A percentile compares a stretch with the other conserved stretches of the same genome.
Evolutionary conservation across 2,113 vertebrate species (phyloP).

Genomic region (Gavia stellata): DNA sequence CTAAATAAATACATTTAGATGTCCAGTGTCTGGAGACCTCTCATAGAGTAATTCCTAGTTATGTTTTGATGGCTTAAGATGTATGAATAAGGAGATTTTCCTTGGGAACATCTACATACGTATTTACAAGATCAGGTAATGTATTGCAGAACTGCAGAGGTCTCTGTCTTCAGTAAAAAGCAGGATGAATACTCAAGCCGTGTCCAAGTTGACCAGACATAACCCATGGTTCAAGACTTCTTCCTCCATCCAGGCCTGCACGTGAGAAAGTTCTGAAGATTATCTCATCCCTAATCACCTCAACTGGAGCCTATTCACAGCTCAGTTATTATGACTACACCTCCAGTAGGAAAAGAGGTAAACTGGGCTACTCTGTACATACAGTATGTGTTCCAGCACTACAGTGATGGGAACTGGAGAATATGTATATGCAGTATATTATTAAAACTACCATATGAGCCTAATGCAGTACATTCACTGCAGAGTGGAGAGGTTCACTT

Average conservation of each 20-base stretch:
- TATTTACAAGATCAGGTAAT: neutral
- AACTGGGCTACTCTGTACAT: neutral
- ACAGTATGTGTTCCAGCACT: neutral
- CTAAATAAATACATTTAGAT: neutral
- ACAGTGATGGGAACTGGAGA: neutral
- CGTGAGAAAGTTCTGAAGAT: neutral
- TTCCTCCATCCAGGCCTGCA: neutral
- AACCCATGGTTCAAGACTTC: neutral
- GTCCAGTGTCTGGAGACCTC: neutral
- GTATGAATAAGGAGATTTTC: neutral
- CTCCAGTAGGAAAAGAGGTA: neutral
- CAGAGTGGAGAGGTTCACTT: neutral
- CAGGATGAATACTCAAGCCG: neutral
- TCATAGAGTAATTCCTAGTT: neutral
- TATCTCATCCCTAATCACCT: neutral
- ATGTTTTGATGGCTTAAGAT: neutral
- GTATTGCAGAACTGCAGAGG: constrained; percentile 9
- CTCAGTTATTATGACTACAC: neutral
- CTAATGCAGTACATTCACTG: neutral
- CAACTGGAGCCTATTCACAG: neutral
- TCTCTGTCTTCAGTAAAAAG: constrained; percentile 25
- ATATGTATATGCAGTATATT: neutral
- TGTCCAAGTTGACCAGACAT: neutral
- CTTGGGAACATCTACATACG: neutral
- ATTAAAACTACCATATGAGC: neutral